Evolutionary conservation across 92 coral and sea anemone genomes (phyloP), one percentile per base, ranked within the genome.

Genomic region (Micromussa lordhowensis): DNA sequence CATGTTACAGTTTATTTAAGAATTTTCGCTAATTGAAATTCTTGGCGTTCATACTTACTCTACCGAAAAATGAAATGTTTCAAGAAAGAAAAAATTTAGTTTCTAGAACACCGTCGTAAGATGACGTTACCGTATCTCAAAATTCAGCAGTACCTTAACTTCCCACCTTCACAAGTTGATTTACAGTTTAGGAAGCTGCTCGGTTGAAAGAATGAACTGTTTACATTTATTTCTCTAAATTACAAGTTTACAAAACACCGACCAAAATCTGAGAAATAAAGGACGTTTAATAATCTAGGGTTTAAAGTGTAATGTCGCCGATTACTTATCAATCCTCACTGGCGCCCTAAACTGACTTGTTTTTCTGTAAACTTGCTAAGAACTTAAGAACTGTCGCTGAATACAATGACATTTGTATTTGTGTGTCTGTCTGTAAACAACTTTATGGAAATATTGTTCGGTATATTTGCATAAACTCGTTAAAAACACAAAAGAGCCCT

Each of bases 381-480:
- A 61, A 30, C n/a, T n/a, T 44, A 44, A 44, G 51, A 44, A 44
- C n/a, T 36, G 51, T 19, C 44, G 6, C 1, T 35, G 53, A 36
- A 73, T 35, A 73, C 40, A 16, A 31, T 17, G 17, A 31, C 18
- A 31, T 71, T 0, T 44, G 51, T 44, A 31, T 71, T 35, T 71
- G 26, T 71, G 24, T 19, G 44, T 49, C 3, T 26, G 81, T 26
- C 18, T 13, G 83, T 80, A 80, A 80, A 80, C 83, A 80, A 80
- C 73, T 80, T 80, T 58, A 80, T 80, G 84, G 29, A 80, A 80
- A 80, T 80, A 80, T 34, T 29, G 30, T 80, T 35, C 54, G 11
- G 14, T 80, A 32, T 34, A 58, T 80, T 80, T 80, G 84, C 57
- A 38, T 63, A 31, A 28, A n/a, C 7, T 18, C 21, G 19, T 24